Evolutionary conservation across 2,797 vertebrate species (phyloP).

Genomic region (Bryconaethiops microstoma): DNA sequence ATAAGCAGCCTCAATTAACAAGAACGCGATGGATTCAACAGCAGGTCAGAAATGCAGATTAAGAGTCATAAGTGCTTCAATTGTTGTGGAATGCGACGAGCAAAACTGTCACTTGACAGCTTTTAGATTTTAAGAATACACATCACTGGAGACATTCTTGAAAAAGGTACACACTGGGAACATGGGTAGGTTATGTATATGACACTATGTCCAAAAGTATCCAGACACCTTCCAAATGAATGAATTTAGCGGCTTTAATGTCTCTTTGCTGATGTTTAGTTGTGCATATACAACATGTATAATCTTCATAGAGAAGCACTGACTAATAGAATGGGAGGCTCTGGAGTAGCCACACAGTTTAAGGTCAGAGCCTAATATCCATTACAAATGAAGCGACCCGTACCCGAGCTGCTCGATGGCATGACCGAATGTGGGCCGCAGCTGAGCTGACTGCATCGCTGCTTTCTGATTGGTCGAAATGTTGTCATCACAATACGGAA

Average conservation of each 20-base stretch:
- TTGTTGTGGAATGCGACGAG: background rate
- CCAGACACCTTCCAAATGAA: no score
- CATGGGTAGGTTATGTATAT: no score
- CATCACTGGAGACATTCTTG: background rate
- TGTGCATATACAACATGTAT: background rate
- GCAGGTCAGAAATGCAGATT: constrained; percentile 31
- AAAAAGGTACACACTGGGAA: background rate
- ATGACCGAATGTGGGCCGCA: no score
- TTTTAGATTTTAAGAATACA: background rate
- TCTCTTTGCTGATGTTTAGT: background rate
- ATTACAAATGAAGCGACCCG: no score
- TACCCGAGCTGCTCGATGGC: no score
- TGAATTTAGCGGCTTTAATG: background rate
- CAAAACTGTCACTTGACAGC: background rate
- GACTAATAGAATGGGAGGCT: background rate
- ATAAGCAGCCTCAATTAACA: constrained; percentile 66
- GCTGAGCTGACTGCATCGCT: no score
- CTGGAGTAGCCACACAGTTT: no score
- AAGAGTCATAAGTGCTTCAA: constrained; percentile 28
- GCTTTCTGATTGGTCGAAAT: no score
- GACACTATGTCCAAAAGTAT: background rate
- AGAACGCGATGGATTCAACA: constrained; percentile 47
- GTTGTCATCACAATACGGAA: no score
- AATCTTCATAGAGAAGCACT: background rate
- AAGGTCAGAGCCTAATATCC: no score